Conservation (phyloP, 1,140 invertebrate genomes). For the Marisa cornuarietis region DNA sequence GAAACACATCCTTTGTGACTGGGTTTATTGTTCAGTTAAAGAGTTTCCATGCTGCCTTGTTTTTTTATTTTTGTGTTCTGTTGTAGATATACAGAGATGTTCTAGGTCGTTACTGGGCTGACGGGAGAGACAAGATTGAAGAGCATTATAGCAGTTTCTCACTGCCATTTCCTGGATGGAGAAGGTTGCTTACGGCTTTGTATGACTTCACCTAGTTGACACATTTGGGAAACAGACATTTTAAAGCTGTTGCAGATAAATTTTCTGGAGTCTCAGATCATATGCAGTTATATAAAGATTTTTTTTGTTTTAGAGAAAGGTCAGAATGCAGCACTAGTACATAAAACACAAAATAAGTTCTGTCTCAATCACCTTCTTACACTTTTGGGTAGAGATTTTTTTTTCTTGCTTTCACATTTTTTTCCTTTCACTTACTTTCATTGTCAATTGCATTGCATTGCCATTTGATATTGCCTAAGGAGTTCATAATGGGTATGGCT, state of each 20-base stretch:
- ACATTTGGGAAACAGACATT: neutral
- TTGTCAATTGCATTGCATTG: too few relatives aligned
- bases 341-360: too few relatives aligned
- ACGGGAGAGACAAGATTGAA: conserved; percentile 33
- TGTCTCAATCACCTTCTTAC: too few relatives aligned
- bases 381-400: neutral
- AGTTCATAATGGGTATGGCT: too few relatives aligned
- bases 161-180: conserved; percentile 37
- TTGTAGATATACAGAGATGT: conserved; percentile 38
- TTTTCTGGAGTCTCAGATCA: neutral
- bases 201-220: neutral
- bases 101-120: conserved; percentile 34
- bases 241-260: neutral
- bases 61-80: neutral
- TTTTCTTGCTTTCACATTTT: neutral
- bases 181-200: conserved; percentile 21
- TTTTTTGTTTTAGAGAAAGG: neutral
- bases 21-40: too few relatives aligned
- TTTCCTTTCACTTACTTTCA: too few relatives aligned
- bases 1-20: too few relatives aligned
- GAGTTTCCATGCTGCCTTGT: neutral
- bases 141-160: conserved; percentile 25
- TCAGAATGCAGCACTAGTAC: too few relatives aligned
- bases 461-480: too few relatives aligned
- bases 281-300: neutral